A percentile compares a stretch with the other conserved stretches of the same genome.
Conservation (phyloP, 1,140 invertebrate species). For the Drosophila azteca region DNA sequence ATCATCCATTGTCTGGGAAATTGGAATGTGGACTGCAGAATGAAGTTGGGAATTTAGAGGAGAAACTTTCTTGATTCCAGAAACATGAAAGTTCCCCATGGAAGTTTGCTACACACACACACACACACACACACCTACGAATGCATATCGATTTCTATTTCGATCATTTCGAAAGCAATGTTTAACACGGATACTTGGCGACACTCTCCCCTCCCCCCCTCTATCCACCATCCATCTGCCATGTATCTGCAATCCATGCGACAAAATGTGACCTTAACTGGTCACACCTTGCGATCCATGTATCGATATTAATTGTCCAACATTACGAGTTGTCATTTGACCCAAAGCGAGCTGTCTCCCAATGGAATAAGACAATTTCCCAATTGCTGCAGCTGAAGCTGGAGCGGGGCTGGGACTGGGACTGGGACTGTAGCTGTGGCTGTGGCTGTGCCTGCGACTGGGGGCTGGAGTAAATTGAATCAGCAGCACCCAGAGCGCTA, state of each 20-base stretch:
- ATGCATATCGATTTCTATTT: no score
- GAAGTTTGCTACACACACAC: no score
- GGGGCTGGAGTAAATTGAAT: conserved; percentile 67
- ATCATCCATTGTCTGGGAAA: conserved; percentile 30
- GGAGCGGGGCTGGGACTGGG: neutral
- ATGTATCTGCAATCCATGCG: conserved; percentile 1
- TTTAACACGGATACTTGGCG: no score
- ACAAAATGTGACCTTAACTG: conserved; percentile 17
- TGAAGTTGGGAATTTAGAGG: neutral
- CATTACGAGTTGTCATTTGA: conserved; percentile 81
- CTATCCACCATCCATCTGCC: no score
- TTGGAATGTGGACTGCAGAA: neutral
- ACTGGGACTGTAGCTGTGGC: no score
- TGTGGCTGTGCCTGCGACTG: no score
- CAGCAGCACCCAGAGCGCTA: conserved; percentile 57
- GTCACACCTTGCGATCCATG: conserved; percentile 43
- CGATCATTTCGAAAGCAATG: no score
- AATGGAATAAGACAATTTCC: conserved; percentile 79
- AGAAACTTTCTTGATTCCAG: neutral
- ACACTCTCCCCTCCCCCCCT: no score
- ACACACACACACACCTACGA: no score
- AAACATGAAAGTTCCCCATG: no score
- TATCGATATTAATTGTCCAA: conserved; percentile 69
- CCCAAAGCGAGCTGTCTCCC: conserved; percentile 64
- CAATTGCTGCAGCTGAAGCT: conserved; percentile 38